Evolutionary conservation across 53 echinoderm and acorn worm genomes (phyloP).

Genomic region (Zoroaster sp.): DNA sequence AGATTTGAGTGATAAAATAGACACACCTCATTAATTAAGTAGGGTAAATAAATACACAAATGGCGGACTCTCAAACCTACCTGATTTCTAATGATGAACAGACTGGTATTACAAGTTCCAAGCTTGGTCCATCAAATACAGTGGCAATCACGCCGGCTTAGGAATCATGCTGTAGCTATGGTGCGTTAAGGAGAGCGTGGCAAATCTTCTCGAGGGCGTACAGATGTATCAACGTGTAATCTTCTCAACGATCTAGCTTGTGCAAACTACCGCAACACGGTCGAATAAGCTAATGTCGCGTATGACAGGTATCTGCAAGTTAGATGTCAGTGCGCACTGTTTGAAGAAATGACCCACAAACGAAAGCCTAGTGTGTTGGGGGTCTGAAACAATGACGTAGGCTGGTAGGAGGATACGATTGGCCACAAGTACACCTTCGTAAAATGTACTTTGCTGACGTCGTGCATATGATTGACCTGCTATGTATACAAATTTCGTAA

Average conservation of each 20-base stretch:
- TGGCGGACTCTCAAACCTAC: neutral
- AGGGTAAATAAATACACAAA: neutral
- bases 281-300: neutral
- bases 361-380: neutral
- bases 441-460: neutral
- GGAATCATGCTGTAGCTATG: slow-evolving; percentile 15
- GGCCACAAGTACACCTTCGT: neutral
- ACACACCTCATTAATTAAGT: neutral
- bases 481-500: neutral
- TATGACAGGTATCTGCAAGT: neutral
- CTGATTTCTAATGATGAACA: neutral
- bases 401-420: neutral
- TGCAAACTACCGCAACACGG: neutral
- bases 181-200: neutral
- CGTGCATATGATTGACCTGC: neutral
- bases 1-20: neutral
- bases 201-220: slow-evolving; percentile 7
- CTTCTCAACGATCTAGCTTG: neutral
- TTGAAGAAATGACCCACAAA: neutral
- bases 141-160: slow-evolving; percentile 9
- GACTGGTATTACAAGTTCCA: neutral
- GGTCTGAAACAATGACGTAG: slow-evolving; percentile 15
- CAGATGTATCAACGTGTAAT: neutral
- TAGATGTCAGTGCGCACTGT: neutral
- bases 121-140: neutral